Base-by-base conservation (phyloP, 1,140 invertebrate genomes). In the Bombus difficillimus region DNA sequence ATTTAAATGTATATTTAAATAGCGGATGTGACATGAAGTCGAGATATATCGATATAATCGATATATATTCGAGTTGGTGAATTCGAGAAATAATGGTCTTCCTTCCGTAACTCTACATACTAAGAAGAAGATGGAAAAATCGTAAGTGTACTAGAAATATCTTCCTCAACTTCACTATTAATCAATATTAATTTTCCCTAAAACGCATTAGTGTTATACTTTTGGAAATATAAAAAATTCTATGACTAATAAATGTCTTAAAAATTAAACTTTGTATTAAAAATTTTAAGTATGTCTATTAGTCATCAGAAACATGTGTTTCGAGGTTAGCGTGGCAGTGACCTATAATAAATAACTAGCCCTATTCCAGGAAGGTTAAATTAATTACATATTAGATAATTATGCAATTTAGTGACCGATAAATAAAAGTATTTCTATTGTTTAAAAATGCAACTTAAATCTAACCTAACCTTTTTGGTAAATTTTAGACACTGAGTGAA, bases 121-220 rank as follows among this genome's bases (percentile, higher is more conserved):
- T 78, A 78, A 89, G 37, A 75, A 80, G 85, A 90, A 89, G 86
- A 90, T 89, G 34, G 89, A 88, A 90, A 71, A 53, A 53, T 22
- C 47, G 92, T 93, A 75, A 90, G 92, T 93, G 66, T 1, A 1
- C 18, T 43, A 22, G 4, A 4, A 2, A 2, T 82, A 25, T 76
- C 80, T 86, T 64, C 64, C 0, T 28, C 1, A 18, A 41, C 81
- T 79, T 81, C 18, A 8, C 32, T 12, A n/a, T 34, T 10, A 8
- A 22, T 53, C 18, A 8, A 53, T 22, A 53, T 53, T 74, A 72
- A 87, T 47, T 84, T 0, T 64, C 32, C 28, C 0, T 18, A 62
- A 13, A 69, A 2, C 12, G 28, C 28, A 64, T 47, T n/a, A 32
- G 15, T 22, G 10, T 57, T 15, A 41, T 34, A 32, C 0, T 34